phyloP scores from a whole-genome alignment of 2,113 vertebrate species.

The Archilochus colubris region DNA sequence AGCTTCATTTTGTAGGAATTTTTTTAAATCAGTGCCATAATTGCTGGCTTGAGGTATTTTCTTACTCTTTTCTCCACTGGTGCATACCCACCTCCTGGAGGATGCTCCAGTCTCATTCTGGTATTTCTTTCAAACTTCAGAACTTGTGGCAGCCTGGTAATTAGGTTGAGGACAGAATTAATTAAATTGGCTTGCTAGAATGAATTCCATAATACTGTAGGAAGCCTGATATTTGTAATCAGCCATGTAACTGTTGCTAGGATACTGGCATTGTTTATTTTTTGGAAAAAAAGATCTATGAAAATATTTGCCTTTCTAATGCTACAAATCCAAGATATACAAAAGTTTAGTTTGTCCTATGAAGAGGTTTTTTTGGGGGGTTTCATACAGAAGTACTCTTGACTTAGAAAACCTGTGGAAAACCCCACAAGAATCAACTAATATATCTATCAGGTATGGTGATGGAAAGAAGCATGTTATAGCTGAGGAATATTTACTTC shows the following conservation, averaged over 20 bases:
- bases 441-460: neutral
- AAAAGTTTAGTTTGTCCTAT: conserved; percentile 31
- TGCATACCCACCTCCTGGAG: neutral
- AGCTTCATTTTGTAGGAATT: neutral
- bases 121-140: neutral
- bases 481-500: neutral
- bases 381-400: neutral
- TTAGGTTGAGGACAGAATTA: conserved; percentile 1
- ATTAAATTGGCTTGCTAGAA: conserved; percentile 38
- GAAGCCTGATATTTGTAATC: conserved; percentile 54
- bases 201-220: conserved; percentile 41
- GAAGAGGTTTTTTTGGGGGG: neutral
- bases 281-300: conserved; percentile 30
- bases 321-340: conserved; percentile 15
- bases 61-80: neutral
- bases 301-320: conserved; percentile 48
- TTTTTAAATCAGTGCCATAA: neutral
- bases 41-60: neutral
- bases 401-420: neutral
- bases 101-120: neutral
- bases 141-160: neutral
- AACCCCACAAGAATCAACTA: neutral
- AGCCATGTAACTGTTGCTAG: conserved; percentile 62
- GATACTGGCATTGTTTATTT: conserved; percentile 53
- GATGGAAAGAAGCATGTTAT: neutral